These are phyloP conservation scores for Nemoura dubitans DNA, from an alignment of 2,888 invertebrate species.

Conservation along the genomic window DNA sequence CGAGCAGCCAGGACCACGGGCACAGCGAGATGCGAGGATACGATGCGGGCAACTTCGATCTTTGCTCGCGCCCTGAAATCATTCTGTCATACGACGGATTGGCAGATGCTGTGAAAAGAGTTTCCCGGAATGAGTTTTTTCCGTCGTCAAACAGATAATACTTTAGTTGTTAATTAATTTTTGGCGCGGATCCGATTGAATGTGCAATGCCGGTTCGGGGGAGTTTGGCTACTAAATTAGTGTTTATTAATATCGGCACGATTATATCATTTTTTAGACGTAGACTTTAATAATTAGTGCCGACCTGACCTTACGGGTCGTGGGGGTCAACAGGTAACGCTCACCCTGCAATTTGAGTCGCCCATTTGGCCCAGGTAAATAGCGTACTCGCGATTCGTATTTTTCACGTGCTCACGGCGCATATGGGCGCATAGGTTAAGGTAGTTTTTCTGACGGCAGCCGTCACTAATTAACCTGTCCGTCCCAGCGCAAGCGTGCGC, in stretches of 20 bases:
- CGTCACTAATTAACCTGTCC: conserved; percentile 45
- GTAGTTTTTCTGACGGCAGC: conserved; percentile 34
- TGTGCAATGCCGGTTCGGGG: too few relatives aligned
- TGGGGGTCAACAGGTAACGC: conserved; percentile 3
- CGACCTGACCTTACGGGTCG: conserved; percentile 21
- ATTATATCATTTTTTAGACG: not conserved
- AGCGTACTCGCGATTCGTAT: not conserved
- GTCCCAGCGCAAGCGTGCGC: not conserved
- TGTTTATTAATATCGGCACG: not conserved
- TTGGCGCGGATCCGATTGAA: too few relatives aligned
- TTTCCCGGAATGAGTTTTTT: too few relatives aligned
- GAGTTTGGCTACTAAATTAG: not conserved
- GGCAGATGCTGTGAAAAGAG: too few relatives aligned
- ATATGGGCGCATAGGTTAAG: not conserved
- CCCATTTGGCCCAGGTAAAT: not conserved
- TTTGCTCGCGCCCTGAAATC: too few relatives aligned
- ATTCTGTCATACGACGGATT: too few relatives aligned
- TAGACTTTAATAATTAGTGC: not conserved
- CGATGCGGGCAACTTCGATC: too few relatives aligned
- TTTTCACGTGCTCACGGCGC: conserved; percentile 12
- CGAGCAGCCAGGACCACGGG: too few relatives aligned
- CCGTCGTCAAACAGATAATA: too few relatives aligned
- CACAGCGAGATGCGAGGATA: too few relatives aligned
- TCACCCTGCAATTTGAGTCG: conserved; percentile 32
- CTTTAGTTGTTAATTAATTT: too few relatives aligned